Conservation (phyloP, 2,888 invertebrate genomes). For the Fragum fragum region DNA sequence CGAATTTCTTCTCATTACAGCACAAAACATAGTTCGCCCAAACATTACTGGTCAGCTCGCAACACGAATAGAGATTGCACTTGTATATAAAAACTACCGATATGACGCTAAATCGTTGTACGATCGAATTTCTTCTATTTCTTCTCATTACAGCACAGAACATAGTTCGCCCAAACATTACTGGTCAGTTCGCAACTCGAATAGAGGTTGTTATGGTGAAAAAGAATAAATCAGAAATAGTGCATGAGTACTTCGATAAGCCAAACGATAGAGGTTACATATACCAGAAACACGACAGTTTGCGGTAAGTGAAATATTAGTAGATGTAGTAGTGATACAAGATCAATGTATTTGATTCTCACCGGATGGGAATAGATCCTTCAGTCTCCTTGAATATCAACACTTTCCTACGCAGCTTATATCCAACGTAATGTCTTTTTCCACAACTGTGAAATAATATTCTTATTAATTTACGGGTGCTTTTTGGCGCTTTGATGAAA, state of each 20-base stretch:
- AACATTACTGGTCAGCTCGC: constrained; percentile 67
- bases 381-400: too few species aligned
- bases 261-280: constrained; percentile 67
- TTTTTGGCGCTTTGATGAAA: too few species aligned
- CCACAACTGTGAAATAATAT: too few species aligned
- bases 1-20: constrained; percentile 13
- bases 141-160: constrained; percentile 23
- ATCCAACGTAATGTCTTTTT: too few species aligned
- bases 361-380: too few species aligned
- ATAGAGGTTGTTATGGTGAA: constrained; percentile 72
- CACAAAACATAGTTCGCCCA: constrained; percentile 51
- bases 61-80: constrained; percentile 70
- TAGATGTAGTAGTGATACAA: too few species aligned
- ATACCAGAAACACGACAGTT: constrained; percentile 40
- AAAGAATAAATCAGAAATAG: constrained; percentile 70
- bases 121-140: constrained; percentile 43
- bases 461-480: too few species aligned
- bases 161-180: constrained; percentile 61
- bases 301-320: constrained; percentile 23
- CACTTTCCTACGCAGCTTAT: too few species aligned
- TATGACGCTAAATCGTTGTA: constrained; percentile 73
- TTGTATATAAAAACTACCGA: constrained; percentile 69
- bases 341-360: too few species aligned
- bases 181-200: constrained; percentile 68
- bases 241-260: constrained; percentile 75